A percentile compares a stretch with the other conserved stretches of the same genome.
phyloP scores from a whole-genome alignment of 2,113 vertebrate genomes.

The Aptenodytes patagonicus region DNA sequence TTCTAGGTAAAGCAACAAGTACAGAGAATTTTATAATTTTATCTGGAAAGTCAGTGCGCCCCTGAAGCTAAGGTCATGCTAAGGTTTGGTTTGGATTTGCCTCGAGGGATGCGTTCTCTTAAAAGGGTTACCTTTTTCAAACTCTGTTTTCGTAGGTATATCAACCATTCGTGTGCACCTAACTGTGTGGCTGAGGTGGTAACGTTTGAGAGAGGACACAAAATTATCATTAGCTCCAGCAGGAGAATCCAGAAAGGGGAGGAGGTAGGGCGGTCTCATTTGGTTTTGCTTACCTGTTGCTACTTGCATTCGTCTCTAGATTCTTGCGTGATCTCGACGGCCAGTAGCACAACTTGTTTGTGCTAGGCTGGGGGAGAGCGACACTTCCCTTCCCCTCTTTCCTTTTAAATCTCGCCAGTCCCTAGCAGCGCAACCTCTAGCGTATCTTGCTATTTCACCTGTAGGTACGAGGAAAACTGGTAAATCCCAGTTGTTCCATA shows the following conservation, averaged over 20 bases:
- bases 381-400: background rate
- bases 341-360: background rate
- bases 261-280: conserved; percentile 75
- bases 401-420: fast-evolving
- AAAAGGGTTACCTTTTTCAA: background rate
- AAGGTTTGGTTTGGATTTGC: background rate
- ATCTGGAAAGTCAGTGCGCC: background rate
- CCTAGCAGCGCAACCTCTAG: fast-evolving
- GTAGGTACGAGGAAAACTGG: background rate
- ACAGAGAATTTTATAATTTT: background rate
- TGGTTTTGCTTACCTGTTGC: background rate
- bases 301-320: fast-evolving
- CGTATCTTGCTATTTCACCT: fast-evolving
- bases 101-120: background rate
- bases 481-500: background rate
- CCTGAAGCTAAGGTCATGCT: background rate
- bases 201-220: conserved; percentile 93
- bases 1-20: background rate
- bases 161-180: conserved; percentile 96
- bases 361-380: background rate
- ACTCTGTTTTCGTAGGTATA: conserved; percentile 78
- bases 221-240: conserved; percentile 97
- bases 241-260: conserved; percentile 96
- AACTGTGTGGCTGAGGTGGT: conserved; percentile 98
- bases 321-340: fast-evolving